Conservation (phyloP, 1,140 invertebrate genomes). For the Choristoneura fumiferana region DNA sequence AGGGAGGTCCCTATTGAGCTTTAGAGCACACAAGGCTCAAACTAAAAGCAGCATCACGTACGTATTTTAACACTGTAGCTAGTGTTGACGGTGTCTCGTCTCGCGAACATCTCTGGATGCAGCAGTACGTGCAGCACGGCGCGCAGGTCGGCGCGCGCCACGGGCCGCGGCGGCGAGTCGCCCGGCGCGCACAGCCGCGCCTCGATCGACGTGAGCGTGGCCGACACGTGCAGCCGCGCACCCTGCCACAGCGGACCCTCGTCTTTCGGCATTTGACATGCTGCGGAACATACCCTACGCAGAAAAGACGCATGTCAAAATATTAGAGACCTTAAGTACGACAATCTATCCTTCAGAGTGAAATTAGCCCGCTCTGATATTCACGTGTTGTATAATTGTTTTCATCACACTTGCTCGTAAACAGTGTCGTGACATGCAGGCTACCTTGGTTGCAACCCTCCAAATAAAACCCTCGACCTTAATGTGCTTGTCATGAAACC, state of each 20-base stretch:
- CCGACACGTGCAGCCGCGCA: slow-evolving; percentile 37
- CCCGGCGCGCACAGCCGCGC: slow-evolving; percentile 25
- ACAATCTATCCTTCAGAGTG: too few relatives aligned
- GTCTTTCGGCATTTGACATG: slow-evolving; percentile 54
- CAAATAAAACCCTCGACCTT: too few relatives aligned
- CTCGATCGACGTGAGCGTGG: slow-evolving; percentile 22
- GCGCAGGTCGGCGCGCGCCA: slow-evolving; percentile 35
- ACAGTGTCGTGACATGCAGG: too few relatives aligned
- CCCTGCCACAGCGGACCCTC: slow-evolving; percentile 39
- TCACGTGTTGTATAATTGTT: too few relatives aligned
- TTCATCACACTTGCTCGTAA: too few relatives aligned
- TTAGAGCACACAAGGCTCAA: too few relatives aligned
- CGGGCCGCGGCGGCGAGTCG: slow-evolving; percentile 29
- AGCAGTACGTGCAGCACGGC: slow-evolving; percentile 38
- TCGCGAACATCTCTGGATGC: slow-evolving; percentile 35
- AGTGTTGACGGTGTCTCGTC: slow-evolving; percentile 29
- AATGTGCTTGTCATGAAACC: too few relatives aligned
- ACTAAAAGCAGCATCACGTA: too few relatives aligned
- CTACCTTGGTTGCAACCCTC: too few relatives aligned
- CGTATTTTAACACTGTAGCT: slow-evolving; percentile 44
- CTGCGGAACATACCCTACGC: slow-evolving; percentile 59
- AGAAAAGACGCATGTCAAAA: background rate
- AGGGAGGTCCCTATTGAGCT: too few relatives aligned
- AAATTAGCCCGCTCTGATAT: too few relatives aligned
- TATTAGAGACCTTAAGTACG: too few relatives aligned